Base-by-base conservation (phyloP, 2,797 vertebrate genomes). In the Sebastes hopkinsi region DNA sequence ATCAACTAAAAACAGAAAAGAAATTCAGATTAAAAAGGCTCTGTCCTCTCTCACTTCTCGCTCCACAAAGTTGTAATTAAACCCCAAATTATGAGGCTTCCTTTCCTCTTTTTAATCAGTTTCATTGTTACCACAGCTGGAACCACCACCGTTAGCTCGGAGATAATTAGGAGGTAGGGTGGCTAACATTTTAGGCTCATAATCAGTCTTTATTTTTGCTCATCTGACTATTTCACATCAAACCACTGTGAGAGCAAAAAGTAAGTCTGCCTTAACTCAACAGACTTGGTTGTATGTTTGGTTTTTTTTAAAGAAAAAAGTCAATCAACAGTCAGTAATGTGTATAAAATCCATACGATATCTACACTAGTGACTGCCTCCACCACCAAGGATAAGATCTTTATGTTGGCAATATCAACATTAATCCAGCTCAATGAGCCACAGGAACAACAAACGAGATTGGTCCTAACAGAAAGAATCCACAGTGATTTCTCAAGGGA, bases 401-500 rank as follows among this genome's bases (percentile, higher is more conserved):
- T 73, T 65, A 77, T 27, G 23, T 59, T 59, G 38, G 54, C 16
- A 10, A 67, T 76, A 85, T 79, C 55, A 80, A 67, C 67, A 84
- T 74, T 77, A 87, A 86, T 84, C 25, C 30, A 14, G 25, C 77
- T 81, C 75, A 89, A 86, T 75, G 67, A 88, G 79, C 69, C 66
- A 70, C 52, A 23, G 30, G 62, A 77, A 79, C 68, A 79, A 83
- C 52, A 88, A 82, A 82, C 46, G 62, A 32, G 61, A 82, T 64
- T 56, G 69, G 71, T 78, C 64, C 77, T 67, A 81, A 80, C 77
- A 59, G 75, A 67, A 80, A 77, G 69, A 81, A 87, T 82, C 54
- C 52, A 32, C 59, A 27, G 8, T 84, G 81, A 92, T 91, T 91
- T 92, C 87, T 87, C 81, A 20, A 18, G 83, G 83, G 85, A 88